Conservation (phyloP, 2,888 invertebrate species). For the Poecilobothrus nobilitatus region DNA sequence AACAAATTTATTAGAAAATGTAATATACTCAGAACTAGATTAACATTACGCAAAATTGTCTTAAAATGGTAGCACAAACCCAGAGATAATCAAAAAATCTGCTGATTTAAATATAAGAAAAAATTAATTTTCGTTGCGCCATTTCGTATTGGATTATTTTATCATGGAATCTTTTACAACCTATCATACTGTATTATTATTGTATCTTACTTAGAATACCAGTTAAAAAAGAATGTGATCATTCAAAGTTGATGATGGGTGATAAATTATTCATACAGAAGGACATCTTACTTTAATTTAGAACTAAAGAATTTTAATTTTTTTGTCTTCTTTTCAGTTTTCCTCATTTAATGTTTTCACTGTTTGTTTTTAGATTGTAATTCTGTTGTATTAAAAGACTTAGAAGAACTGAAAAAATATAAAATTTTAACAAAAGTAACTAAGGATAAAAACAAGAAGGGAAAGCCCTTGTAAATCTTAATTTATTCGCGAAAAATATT, state of each 20-base stretch:
- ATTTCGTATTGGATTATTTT: no score
- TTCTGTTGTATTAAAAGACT: background rate
- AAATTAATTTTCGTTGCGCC: no score
- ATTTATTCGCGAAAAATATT: background rate
- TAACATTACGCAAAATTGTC: no score
- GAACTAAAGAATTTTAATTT: background rate
- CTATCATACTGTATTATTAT: no score
- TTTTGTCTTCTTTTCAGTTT: background rate
- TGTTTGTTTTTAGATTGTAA: background rate
- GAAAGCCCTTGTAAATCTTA: background rate
- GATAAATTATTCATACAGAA: background rate
- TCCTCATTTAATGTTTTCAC: background rate
- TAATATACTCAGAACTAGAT: no score
- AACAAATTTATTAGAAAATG: no score
- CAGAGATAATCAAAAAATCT: no score
- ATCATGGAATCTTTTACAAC: no score
- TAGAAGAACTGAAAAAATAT: background rate
- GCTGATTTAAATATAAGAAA: no score
- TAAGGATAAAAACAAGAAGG: background rate
- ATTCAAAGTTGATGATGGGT: constrained; percentile 3
- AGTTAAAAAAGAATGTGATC: background rate
- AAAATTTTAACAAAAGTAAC: background rate
- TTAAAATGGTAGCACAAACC: no score
- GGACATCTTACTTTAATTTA: constrained; percentile 3
- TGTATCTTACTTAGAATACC: no score